Evolutionary conservation across 2,113 vertebrate species (phyloP), one percentile per base, ranked within the genome.

Genomic region (Cyanocitta stelleri): DNA sequence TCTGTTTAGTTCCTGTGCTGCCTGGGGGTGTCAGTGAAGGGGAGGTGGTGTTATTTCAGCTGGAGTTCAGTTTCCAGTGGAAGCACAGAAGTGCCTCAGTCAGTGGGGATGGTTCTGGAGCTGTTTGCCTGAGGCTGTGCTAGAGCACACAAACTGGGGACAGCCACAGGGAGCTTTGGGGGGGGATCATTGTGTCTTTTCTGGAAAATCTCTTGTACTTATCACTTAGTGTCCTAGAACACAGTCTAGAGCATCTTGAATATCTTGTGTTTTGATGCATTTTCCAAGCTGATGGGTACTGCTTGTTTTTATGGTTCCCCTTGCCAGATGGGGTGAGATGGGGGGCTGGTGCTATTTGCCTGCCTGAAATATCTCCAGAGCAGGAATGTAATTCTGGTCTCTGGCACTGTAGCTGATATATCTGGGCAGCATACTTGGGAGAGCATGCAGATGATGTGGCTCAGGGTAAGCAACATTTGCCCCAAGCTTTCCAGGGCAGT

Each of bases 61-160:
- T 51, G 67, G 17, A 58, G 27, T 51, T 80, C 59, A 8, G 2
- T 67, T 91, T 67, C 55, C 51, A 88, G 18, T 44, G 79, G 41
- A 54, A 93, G 64, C 54, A 43, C 24, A 66, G 52, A 51, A 67
- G 33, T 1, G 0, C 35, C 30, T 78, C 15, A 7, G 32, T 37
- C 41, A 20, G 4, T 30, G 69, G 27, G 43, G 61, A 7, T 73
- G 27, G n/a, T 15, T 71, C 10, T 18, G 43, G 52, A 87, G 55
- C 46, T 2, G 4, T 54, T 68, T 33, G 21, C 48, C 6, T 26
- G 26, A 58, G 68, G 48, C 49, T 0, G 0, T 22, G 41, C 32
- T 59, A 13, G 29, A 66, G 11, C 2, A 2, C 43, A 35, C 33
- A 41, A 8, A n/a, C 0, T 0, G 1, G 19, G 72, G 46, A 29